Base-by-base conservation (phyloP, 2,797 vertebrate genomes). In the Gymnoscopelus microlampas region DNA sequence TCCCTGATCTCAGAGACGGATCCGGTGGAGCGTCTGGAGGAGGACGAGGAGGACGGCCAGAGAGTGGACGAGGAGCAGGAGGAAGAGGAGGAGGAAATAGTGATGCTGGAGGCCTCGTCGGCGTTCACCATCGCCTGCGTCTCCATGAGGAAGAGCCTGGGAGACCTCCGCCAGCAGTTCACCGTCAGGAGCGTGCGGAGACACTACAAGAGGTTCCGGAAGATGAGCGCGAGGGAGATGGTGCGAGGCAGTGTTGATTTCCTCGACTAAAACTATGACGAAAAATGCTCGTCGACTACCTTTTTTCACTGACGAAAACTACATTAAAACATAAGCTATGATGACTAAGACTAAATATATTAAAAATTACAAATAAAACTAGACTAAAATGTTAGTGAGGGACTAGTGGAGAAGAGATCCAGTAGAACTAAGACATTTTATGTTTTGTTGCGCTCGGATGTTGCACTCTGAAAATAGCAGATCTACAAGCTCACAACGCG, bases 1-100 rank as follows among this genome's bases (percentile, higher is more conserved):
- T 98, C 98, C 0, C 95, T 97, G 82, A 99, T 99, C 77, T 99
- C 98, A 0, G 98, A 99, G 83, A 94, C 96, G 0, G 97, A 99
- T 71, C 89, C 94, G 0, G 82, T 94, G 0, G 98, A 99, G 75
- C 94, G 95, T 19, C 93, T 89, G 0, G 93, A 94, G 58, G 96
- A 97, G 10, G 95, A 96, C 0, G 96, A 97, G 4, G 95, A 95
- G 0, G 93, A 94, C 47, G 86, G 87, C 2, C 82, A 93, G 75
- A 94, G 87, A 10, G 83, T 92, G 5, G 32, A 72, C 2, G 91
- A 94, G 47, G 96, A 96, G 66, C 88, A 84, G 19, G 92, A 94
- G 3, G 95, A 94, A 39, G 88, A 88, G 26, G 94, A 95, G 3
- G 95, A 96, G 72, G 95, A 95, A 51, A 91, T 78, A 0, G 78